phyloP scores from a whole-genome alignment of 2,113 vertebrate genomes.

The Rattus rattus region DNA sequence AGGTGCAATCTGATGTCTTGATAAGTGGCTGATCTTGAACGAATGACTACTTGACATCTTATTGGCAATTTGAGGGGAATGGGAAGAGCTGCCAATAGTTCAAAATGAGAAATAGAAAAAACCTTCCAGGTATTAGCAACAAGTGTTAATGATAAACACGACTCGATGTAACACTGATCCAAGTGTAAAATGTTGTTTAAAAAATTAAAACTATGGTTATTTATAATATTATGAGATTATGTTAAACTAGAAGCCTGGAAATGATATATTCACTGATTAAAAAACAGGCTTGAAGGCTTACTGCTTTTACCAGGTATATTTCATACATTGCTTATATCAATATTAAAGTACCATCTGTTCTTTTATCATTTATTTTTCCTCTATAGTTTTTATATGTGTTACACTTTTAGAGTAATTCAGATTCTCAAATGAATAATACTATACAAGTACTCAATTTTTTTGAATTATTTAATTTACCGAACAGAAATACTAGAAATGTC shows the following conservation, averaged over 20 bases:
- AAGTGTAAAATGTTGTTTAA: constrained; percentile 22
- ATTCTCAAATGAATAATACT: constrained; percentile 1
- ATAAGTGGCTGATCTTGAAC: background rate
- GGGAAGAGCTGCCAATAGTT: constrained; percentile 49
- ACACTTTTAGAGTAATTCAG: background rate
- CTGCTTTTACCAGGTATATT: background rate
- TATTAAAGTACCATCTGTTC: background rate
- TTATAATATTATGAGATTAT: background rate
- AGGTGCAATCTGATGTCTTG: background rate
- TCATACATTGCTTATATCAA: background rate
- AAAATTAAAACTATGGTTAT: constrained; percentile 31
- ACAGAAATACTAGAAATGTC: background rate
- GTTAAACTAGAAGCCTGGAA: background rate
- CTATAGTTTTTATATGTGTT: background rate
- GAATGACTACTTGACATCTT: constrained; percentile 40
- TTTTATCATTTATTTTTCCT: background rate
- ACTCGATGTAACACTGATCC: constrained; percentile 13
- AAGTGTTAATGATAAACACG: constrained; percentile 23
- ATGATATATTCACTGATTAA: background rate
- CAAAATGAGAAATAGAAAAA: constrained; percentile 17
- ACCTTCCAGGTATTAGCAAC: background rate
- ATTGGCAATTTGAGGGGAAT: background rate
- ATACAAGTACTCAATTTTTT: background rate
- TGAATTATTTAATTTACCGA: constrained; percentile 19
- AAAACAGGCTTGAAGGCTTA: background rate